A percentile compares a stretch with the other conserved stretches of the same genome.
Evolutionary conservation across 2,113 vertebrate genomes (phyloP).

Genomic region (Henicopernis longicauda): DNA sequence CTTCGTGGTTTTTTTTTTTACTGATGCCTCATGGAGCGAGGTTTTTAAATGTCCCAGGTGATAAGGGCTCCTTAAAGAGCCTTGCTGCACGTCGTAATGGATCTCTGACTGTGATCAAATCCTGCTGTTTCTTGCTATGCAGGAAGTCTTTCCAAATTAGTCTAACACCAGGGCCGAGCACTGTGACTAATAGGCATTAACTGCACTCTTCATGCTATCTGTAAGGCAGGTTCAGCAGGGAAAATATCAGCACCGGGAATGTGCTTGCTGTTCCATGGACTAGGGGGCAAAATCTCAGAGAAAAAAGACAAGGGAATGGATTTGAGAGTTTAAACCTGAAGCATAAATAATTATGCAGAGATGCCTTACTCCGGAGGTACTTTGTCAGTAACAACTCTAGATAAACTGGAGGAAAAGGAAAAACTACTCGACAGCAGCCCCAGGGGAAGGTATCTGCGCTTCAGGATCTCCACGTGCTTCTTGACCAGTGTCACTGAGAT

Average conservation of each 20-base stretch:
- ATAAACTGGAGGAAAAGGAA: neutral
- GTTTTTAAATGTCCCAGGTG: conserved; percentile 32
- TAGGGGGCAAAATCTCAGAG: neutral
- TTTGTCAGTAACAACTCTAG: neutral
- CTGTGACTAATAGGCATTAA: conserved; percentile 65
- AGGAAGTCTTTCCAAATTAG: conserved; percentile 67
- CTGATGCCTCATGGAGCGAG: neutral
- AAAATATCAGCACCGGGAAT: neutral
- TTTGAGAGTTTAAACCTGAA: neutral
- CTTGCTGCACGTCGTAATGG: conserved; percentile 16
- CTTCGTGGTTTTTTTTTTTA: neutral
- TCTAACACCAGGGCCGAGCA: conserved; percentile 57
- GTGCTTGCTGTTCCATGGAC: neutral
- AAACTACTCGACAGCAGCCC: neutral
- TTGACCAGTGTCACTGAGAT: neutral
- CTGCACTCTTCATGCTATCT: conserved; percentile 44
- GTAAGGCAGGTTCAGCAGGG: conserved; percentile 20
- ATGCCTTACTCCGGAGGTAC: neutral
- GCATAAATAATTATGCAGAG: neutral
- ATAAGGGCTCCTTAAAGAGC: conserved; percentile 26
- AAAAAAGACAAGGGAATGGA: neutral
- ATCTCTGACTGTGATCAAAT: conserved; percentile 51
- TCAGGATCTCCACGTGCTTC: neutral
- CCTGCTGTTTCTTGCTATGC: conserved; percentile 60
- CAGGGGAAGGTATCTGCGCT: neutral